A percentile compares a stretch with the other conserved stretches of the same genome.
Conservation (phyloP, 2,888 invertebrate genomes). For the Barypeithes pellucidus region DNA sequence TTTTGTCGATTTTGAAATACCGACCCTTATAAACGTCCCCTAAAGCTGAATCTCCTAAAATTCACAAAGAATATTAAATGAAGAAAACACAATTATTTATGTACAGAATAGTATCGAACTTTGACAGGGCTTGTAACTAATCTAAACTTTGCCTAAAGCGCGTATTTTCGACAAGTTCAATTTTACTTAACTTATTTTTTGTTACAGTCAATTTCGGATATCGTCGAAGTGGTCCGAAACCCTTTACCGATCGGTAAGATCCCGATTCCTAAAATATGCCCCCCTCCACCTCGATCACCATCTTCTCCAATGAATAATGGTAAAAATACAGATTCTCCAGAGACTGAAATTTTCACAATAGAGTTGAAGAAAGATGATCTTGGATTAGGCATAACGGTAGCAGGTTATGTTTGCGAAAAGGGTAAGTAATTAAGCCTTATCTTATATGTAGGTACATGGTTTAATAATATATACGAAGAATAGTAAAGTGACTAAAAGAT, state of each 20-base stretch:
- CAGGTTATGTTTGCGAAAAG: constrained; percentile 97
- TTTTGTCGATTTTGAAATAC: too few species aligned
- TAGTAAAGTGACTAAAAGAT: too few species aligned
- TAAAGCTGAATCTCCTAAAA: too few species aligned
- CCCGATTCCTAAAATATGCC: constrained; percentile 54
- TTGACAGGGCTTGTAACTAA: too few species aligned
- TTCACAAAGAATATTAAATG: too few species aligned
- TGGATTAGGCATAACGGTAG: constrained; percentile 95
- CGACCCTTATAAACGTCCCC: too few species aligned
- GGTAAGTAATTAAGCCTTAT: constrained; percentile 69
- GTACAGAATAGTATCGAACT: too few species aligned
- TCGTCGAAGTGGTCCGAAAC: constrained; percentile 79
- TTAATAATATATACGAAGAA: too few species aligned
- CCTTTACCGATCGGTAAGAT: constrained; percentile 72
- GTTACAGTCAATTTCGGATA: constrained; percentile 75
- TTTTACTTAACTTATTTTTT: constrained; percentile 29
- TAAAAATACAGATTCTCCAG: constrained; percentile 76
- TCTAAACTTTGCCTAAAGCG: too few species aligned
- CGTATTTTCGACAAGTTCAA: not conserved
- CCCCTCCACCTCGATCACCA: constrained; percentile 71
- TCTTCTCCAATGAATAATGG: constrained; percentile 18
- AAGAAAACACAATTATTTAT: too few species aligned
- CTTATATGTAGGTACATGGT: not conserved
- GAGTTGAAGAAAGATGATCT: constrained; percentile 90
- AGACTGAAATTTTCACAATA: constrained; percentile 92